phyloP scores from a whole-genome alignment of 2,888 invertebrate species.

The Epirrita christyi region DNA sequence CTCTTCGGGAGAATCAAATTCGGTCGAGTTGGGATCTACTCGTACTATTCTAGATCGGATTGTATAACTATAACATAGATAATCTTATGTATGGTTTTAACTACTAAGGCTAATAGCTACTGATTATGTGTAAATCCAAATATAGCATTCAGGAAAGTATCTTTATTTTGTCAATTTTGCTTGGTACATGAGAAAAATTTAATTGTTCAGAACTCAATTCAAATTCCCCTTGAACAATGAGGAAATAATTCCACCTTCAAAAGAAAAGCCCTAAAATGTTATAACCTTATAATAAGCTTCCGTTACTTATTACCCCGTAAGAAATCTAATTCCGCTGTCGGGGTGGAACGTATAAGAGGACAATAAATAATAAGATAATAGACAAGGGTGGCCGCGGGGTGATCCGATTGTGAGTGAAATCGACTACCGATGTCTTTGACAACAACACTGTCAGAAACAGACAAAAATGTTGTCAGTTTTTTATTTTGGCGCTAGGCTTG shows the following conservation, averaged over 20 bases:
- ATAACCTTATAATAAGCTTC: slow-evolving; percentile 42
- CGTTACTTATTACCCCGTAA: slow-evolving; percentile 34
- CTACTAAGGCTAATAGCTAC: too few relatives aligned
- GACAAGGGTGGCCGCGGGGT: slow-evolving; percentile 24
- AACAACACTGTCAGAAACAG: background rate
- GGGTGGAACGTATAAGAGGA: slow-evolving; percentile 35
- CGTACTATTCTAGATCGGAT: too few relatives aligned
- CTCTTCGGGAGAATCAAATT: too few relatives aligned
- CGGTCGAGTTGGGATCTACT: too few relatives aligned
- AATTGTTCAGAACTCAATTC: background rate
- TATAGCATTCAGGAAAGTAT: too few relatives aligned
- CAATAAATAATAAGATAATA: slow-evolving; percentile 69
- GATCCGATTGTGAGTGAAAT: slow-evolving; percentile 5
- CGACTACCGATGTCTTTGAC: slow-evolving; percentile 1
- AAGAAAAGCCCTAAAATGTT: slow-evolving; percentile 38
- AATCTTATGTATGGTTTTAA: too few relatives aligned
- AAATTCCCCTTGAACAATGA: background rate
- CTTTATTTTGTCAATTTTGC: too few relatives aligned
- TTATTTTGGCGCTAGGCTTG: background rate
- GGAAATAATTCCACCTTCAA: slow-evolving; percentile 25
- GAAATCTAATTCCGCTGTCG: slow-evolving; percentile 31
- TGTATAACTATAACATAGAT: too few relatives aligned
- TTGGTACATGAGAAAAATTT: background rate
- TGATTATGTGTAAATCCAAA: too few relatives aligned
- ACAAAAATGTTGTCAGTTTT: background rate